A percentile compares a stretch with the other conserved stretches of the same genome.
Evolutionary conservation across 2,797 vertebrate genomes (phyloP).

Genomic region (Enteromius viviparus): DNA sequence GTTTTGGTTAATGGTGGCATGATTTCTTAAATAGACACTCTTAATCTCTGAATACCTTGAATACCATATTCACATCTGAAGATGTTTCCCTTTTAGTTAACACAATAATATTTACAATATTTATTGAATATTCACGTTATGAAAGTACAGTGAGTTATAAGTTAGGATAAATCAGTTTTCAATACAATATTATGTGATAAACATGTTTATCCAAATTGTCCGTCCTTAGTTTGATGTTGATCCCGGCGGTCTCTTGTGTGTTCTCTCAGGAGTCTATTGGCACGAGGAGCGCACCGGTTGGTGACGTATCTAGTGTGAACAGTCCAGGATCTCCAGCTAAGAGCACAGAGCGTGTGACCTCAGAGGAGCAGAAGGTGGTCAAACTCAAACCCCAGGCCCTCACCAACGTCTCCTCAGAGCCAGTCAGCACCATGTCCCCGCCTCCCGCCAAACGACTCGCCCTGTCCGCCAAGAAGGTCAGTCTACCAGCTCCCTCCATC

Average conservation of each 20-base stretch:
- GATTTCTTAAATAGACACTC: background rate
- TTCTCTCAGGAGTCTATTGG: slow-evolving; percentile 67
- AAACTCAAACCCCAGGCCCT: slow-evolving; percentile 78
- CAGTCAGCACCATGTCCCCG: slow-evolving; percentile 81
- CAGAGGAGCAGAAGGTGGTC: slow-evolving; percentile 68
- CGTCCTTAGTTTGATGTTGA: background rate
- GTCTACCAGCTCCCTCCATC: slow-evolving; percentile 32
- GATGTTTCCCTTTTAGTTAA: background rate
- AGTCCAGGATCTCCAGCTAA: slow-evolving; percentile 74
- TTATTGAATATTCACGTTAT: too few species aligned
- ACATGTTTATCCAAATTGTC: background rate
- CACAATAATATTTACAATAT: background rate
- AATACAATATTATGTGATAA: background rate
- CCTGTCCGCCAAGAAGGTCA: slow-evolving; percentile 92
- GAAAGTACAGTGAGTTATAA: background rate
- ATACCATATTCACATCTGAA: background rate
- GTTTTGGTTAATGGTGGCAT: background rate
- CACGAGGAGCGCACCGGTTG: slow-evolving; percentile 75
- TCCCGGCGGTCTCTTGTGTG: background rate
- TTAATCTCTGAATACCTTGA: too few species aligned
- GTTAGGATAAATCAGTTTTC: background rate
- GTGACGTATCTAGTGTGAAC: slow-evolving; percentile 68
- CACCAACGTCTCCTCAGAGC: slow-evolving; percentile 73
- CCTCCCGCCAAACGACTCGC: slow-evolving; percentile 89
- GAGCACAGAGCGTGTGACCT: slow-evolving; percentile 67